Evolutionary conservation across 2,888 invertebrate genomes (phyloP), one percentile per base, ranked within the genome.

Genomic region (Eupithecia vulgata): DNA sequence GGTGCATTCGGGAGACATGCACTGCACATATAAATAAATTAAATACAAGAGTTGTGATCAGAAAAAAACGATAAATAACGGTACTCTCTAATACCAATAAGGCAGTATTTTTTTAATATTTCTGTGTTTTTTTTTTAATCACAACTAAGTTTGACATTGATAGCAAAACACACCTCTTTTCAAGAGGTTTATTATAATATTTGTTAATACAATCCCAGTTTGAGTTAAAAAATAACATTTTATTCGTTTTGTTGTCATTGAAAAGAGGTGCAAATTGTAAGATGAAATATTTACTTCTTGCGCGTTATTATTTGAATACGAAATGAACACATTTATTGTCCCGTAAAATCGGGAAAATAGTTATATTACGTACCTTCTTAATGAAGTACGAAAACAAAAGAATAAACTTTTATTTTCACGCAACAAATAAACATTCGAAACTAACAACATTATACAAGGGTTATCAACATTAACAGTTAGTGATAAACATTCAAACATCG

Each of bases 381-480:
- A 25, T 13, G 57, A 12, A 25, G 5, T 25, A 57, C 12, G 52
- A 57, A 25, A 25, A 52, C 48, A 52, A 52, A 52, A 52, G 21
- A 52, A 57, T 57, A 13, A 57, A 25, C 25, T 13, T 25, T 52
- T 21, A 17, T 72, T 45, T 34, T 37, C 75, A 68, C 79, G 73
- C 70, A 78, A 74, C 75, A 82, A 79, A 73, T 62, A 73, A 80
- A 80, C 81, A 80, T 80, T 76, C 40, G 10, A 70, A 80, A 81
- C 84, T 77, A 83, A 82, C 83, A 85, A 88, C 73, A 86, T 82
- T 79, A 81, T 82, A 79, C 78, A 75, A 80, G 77, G 77, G 72
- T 80, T 91, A 93, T 93, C 92, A 92, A 94, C 92, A 94, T 94
- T 94, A 94, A 94, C 93, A 94, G 93, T 93, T 94, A 94, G 93